phyloP scores from a whole-genome alignment of 2,113 vertebrate genomes.

The Tupaia chinensis region DNA sequence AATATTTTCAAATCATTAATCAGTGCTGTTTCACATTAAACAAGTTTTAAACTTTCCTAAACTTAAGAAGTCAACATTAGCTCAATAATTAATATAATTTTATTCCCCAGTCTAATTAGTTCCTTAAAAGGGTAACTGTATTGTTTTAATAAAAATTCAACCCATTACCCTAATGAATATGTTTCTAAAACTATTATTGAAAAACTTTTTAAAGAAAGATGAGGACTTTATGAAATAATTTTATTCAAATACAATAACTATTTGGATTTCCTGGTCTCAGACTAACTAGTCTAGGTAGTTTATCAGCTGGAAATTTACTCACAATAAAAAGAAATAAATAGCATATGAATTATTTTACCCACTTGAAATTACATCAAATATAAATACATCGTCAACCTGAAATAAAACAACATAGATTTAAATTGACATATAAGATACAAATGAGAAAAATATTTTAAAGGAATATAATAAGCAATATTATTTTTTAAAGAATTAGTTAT shows the following conservation, averaged over 20 bases:
- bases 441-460: constrained; percentile 78
- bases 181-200: constrained; percentile 61
- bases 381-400: constrained; percentile 75
- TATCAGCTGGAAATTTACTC: constrained; percentile 69
- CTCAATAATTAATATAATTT: constrained; percentile 73
- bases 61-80: constrained; percentile 63
- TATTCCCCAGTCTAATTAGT: constrained; percentile 61
- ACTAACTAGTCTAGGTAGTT: constrained; percentile 73
- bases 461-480: constrained; percentile 72
- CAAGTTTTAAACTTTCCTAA: constrained; percentile 65
- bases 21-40: constrained; percentile 60
- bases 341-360: neutral
- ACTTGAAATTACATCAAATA: constrained; percentile 67
- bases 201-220: constrained; percentile 48
- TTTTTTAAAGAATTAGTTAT: too few relatives aligned
- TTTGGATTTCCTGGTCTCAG: constrained; percentile 74
- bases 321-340: constrained; percentile 40
- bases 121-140: constrained; percentile 66
- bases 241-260: constrained; percentile 78
- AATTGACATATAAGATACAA: constrained; percentile 78
- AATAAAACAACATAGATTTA: constrained; percentile 81
- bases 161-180: constrained; percentile 60
- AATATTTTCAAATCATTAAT: constrained; percentile 68
- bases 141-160: constrained; percentile 73
- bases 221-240: constrained; percentile 69